A percentile compares a stretch with the other conserved stretches of the same genome.
Conservation (phyloP, 2,888 invertebrate species). For the Halocaridina rubra region DNA sequence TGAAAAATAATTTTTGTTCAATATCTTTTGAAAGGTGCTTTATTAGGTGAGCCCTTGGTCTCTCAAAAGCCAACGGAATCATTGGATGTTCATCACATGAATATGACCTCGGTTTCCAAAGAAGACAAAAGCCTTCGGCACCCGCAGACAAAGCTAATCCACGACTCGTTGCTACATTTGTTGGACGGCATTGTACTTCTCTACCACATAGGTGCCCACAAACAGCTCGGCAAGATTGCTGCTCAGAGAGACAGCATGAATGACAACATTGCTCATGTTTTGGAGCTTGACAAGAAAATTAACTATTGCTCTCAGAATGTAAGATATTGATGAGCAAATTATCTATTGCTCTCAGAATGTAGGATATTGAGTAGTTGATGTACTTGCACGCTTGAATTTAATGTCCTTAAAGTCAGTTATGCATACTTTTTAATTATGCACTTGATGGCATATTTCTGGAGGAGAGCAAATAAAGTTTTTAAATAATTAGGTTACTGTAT, state of each 20-base stretch:
- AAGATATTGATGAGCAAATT: conserved; percentile 68
- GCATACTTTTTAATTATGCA: neutral
- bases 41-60: conserved; percentile 37
- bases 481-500: too few species aligned
- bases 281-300: conserved; percentile 75
- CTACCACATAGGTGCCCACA: conserved; percentile 77
- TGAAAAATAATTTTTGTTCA: too few species aligned
- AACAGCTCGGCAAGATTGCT: conserved; percentile 71
- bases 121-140: neutral
- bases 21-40: conserved; percentile 14
- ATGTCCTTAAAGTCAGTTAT: too few species aligned
- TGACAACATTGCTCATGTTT: conserved; percentile 76
- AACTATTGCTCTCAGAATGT: conserved; percentile 66
- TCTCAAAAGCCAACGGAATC: neutral
- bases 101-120: neutral
- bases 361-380: neutral
- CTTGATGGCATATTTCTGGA: too few species aligned
- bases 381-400: too few species aligned
- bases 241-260: conserved; percentile 44
- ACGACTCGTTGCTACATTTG: conserved; percentile 73
- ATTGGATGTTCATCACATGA: conserved; percentile 14
- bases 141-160: neutral
- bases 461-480: too few species aligned
- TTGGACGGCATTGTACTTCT: conserved; percentile 77
- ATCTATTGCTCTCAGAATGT: conserved; percentile 66